Evolutionary conservation across 2,888 invertebrate species (phyloP).

Genomic region (Netelia virgata): DNA sequence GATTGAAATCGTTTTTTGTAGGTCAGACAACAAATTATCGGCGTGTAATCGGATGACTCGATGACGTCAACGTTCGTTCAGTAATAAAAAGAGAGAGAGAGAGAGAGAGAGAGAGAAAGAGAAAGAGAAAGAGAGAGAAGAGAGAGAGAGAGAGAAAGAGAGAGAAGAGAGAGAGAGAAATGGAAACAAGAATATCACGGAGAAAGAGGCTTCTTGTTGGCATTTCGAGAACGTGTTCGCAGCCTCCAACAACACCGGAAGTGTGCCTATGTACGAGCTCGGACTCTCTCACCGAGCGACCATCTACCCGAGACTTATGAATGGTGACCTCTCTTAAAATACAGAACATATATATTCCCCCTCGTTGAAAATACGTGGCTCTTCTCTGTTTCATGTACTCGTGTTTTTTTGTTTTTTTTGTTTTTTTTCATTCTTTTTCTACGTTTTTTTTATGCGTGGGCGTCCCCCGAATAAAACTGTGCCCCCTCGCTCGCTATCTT

Average conservation of each 20-base stretch:
- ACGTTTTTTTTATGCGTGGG: slow-evolving; percentile 61
- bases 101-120: neutral
- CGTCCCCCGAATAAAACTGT: slow-evolving; percentile 59
- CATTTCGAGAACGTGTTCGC: slow-evolving; percentile 59
- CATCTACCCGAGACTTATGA: slow-evolving; percentile 50
- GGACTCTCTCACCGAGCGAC: slow-evolving; percentile 20
- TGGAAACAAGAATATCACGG: too few species aligned
- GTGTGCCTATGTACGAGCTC: slow-evolving; percentile 32
- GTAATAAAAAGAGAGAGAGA: neutral
- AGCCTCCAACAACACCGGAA: slow-evolving; percentile 60
- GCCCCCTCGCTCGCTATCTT: slow-evolving; percentile 58
- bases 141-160: neutral
- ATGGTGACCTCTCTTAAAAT: slow-evolving; percentile 61
- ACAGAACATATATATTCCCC: neutral
- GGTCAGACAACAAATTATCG: neutral
- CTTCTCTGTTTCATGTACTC: neutral
- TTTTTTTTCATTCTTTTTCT: too few species aligned
- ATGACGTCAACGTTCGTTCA: neutral
- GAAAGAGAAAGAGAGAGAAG: neutral
- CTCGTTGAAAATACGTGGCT: neutral
- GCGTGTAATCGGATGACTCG: neutral
- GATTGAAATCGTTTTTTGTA: neutral
- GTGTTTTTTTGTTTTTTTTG: neutral
- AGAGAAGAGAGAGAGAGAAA: neutral
- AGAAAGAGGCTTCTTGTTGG: slow-evolving; percentile 28